Base-by-base conservation (phyloP, 1,140 invertebrate species). In the Drosophila guanche region DNA sequence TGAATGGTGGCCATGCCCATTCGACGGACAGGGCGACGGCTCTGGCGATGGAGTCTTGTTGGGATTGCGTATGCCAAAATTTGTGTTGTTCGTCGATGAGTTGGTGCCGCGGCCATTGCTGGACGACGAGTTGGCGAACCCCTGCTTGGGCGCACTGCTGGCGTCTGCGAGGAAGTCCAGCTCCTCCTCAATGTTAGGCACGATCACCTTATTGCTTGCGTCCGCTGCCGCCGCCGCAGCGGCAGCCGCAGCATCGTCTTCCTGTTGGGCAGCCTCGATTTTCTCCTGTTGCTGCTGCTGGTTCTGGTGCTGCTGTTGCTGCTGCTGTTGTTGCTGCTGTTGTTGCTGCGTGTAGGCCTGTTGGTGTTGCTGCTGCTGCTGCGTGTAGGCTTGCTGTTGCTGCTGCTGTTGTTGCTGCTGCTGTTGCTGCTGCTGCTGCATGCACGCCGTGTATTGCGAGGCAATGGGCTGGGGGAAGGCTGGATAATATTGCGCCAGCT, bases 131-230 rank as follows among this genome's bases (percentile, higher is more conserved):
- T 92, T 91, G 59, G 78, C 91, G 92, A 92, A 90, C 1, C 89
- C 85, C 60, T 90, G 89, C 88, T 93, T 93, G 88, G 93, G 68
- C 7, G 75, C 75, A 53, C 69, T 65, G 81, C 90, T 92, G 56
- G 93, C 92, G 92, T 94, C 93, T 90, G 94, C 94, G 91, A 97
- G 92, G 92, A 95, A 96, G 91, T 95, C 95, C 85, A 96, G 92
- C 92, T 97, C 96, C 92, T 97, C 95, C 91, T 96, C 95, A 91
- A 97, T 96, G 93, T 96, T 96, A 65, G 95, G 95, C 76, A 96
- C 95, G 76, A 96, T 95, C 72, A 96, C 95, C 93, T 96, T 95
- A 62, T 95, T 95, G 90, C 92, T 92, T 56, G 93, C 93, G 76
- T 94, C 94, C 81, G 92, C 93, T 84, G 93, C 94, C 62, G 93